A percentile compares a stretch with the other conserved stretches of the same genome.
phyloP scores from a whole-genome alignment of 1,140 invertebrate genomes.

The Frieseomelitta varia region DNA sequence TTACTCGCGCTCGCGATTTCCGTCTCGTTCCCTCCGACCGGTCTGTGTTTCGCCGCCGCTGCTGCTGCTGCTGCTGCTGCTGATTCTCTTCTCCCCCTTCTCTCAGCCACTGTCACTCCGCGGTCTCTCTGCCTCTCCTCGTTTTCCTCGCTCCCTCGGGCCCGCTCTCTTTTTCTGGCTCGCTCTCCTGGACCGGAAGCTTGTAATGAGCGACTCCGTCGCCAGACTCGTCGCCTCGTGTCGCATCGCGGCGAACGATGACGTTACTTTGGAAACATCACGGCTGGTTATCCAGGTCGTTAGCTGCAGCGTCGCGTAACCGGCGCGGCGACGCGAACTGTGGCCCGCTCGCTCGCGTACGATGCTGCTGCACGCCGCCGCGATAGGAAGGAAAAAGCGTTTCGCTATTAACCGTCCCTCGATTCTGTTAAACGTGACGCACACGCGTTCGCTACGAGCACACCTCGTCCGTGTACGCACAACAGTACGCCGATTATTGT shows the following conservation, averaged over 20 bases:
- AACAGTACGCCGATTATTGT: constrained; percentile 8
- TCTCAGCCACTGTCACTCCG: neutral
- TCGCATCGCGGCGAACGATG: constrained; percentile 69
- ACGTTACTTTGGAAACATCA: constrained; percentile 75
- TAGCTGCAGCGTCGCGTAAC: constrained; percentile 66
- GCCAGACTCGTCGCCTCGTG: constrained; percentile 69
- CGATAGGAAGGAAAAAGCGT: constrained; percentile 21
- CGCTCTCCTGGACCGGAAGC: constrained; percentile 73
- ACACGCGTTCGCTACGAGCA: too few relatives aligned
- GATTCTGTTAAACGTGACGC: constrained; percentile 15
- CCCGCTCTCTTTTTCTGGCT: constrained; percentile 50
- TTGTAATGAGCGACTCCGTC: constrained; percentile 76
- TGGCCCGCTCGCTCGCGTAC: too few relatives aligned
- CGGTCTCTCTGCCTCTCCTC: constrained; percentile 10
- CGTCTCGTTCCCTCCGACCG: constrained; percentile 22
- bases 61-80: neutral
- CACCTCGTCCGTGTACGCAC: neutral
- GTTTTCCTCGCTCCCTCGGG: constrained; percentile 15
- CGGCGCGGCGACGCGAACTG: constrained; percentile 45
- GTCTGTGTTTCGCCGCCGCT: neutral
- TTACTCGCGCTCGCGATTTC: constrained; percentile 4
- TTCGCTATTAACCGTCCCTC: constrained; percentile 11
- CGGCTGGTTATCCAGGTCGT: constrained; percentile 68
- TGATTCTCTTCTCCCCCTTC: constrained; percentile 34
- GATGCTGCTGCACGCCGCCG: neutral